Percentiles rank a stretch among this genome's conserved stretches.
These are phyloP conservation scores for Pseudomyrmex flavicornis DNA, from an alignment of 1,140 invertebrate species.

Conservation along the genomic window DNA sequence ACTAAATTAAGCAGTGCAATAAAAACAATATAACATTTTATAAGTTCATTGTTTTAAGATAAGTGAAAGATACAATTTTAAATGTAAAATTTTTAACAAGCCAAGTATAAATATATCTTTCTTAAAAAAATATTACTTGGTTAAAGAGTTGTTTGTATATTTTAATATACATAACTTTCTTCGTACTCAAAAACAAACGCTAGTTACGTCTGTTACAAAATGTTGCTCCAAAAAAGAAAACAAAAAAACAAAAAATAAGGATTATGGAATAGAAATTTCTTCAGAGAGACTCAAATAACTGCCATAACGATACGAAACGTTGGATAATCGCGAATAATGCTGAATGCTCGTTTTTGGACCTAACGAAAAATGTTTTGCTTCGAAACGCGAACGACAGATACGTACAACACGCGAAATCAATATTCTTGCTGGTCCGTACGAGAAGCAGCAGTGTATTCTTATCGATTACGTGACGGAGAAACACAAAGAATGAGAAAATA, in stretches of 20 bases:
- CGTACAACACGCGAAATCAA: constrained; percentile 77
- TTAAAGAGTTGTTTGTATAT: not conserved
- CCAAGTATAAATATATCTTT: too few relatives aligned
- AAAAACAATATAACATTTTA: too few relatives aligned
- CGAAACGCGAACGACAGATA: constrained; percentile 68
- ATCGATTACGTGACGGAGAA: constrained; percentile 18
- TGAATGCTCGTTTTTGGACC: not conserved
- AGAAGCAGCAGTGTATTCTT: constrained; percentile 59
- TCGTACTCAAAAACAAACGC: not conserved
- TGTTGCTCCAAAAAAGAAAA: not conserved
- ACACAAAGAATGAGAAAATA: not conserved
- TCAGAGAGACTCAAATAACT: not conserved
- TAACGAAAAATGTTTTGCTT: not conserved
- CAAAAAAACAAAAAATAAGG: not conserved
- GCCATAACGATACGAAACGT: not conserved
- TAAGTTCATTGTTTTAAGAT: too few relatives aligned
- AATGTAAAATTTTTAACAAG: too few relatives aligned
- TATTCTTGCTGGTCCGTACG: constrained; percentile 72
- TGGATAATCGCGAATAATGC: constrained; percentile 1
- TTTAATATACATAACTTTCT: not conserved
- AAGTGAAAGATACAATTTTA: too few relatives aligned
- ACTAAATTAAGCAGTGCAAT: too few relatives aligned
- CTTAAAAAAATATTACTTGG: too few relatives aligned
- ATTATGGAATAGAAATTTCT: not conserved
- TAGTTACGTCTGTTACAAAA: not conserved